A percentile compares a stretch with the other conserved stretches of the same genome.
These are phyloP conservation scores for Psittacus erithacus DNA, from an alignment of 2,113 vertebrate genomes.

Conservation along the genomic window DNA sequence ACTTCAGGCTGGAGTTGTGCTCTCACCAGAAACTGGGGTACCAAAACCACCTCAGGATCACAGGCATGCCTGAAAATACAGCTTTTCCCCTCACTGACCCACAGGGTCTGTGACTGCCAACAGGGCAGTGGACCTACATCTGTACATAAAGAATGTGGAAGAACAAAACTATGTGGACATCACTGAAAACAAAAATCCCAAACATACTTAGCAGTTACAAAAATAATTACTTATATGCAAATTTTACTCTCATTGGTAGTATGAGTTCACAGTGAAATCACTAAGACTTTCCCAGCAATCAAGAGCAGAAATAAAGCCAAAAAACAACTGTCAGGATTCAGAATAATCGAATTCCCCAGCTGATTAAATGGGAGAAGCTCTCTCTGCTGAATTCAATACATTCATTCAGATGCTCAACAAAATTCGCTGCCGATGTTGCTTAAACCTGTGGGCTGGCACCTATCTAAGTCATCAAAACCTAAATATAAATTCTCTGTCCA, in stretches of 20 bases:
- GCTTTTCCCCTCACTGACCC: not conserved
- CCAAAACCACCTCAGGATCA: not conserved
- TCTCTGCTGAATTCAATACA: not conserved
- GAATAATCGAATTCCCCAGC: not conserved
- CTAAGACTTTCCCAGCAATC: not conserved
- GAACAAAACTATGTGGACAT: not conserved
- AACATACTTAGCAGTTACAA: not conserved
- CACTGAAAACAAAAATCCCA: not conserved
- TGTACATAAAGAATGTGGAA: not conserved
- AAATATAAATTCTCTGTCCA: not conserved
- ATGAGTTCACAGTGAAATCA: not conserved
- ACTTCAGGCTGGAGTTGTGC: not conserved
- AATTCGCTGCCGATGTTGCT: not conserved
- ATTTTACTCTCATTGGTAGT: not conserved
- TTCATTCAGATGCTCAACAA: not conserved
- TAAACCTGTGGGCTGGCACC: not conserved
- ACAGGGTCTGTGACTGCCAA: not conserved
- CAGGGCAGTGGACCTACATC: not conserved
- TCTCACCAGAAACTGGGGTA: not conserved
- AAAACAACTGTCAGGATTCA: not conserved
- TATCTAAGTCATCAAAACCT: not conserved
- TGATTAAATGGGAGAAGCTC: not conserved
- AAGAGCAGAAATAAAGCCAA: not conserved
- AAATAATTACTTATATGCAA: not conserved
- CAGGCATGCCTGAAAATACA: not conserved